Conservation (phyloP, 2,888 invertebrate genomes). For the Helobdella robusta region DNA sequence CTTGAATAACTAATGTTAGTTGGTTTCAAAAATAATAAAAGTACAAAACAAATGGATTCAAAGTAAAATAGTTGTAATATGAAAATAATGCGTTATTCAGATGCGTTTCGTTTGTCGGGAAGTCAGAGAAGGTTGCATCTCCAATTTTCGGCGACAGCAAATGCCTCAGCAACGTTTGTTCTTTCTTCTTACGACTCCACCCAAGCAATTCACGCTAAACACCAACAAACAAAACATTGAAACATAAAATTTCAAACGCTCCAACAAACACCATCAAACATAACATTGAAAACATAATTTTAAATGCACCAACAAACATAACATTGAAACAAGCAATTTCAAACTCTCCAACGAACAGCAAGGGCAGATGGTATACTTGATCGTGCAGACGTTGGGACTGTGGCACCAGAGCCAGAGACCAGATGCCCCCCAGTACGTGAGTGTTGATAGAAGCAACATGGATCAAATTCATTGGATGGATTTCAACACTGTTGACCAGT, state of each 20-base stretch:
- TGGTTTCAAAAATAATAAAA: no score
- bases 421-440: constrained; percentile 29
- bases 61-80: neutral
- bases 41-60: no score
- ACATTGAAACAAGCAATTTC: no score
- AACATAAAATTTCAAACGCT: no score
- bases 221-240: no score
- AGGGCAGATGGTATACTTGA: constrained; percentile 28
- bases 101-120: constrained; percentile 9
- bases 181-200: no score
- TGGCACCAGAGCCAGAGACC: constrained; percentile 33
- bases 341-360: constrained; percentile 13
- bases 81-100: neutral
- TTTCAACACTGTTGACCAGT: neutral
- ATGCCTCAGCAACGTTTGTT: neutral
- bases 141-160: neutral
- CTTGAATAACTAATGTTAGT: no score
- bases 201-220: no score
- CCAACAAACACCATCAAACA: no score
- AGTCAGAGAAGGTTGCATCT: neutral
- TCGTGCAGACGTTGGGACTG: constrained; percentile 30
- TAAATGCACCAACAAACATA: no score
- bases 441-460: constrained; percentile 20
- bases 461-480: constrained; percentile 9
- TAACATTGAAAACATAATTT: no score